Conservation (phyloP, 2,797 vertebrate genomes). For the Salmo trutta region DNA sequence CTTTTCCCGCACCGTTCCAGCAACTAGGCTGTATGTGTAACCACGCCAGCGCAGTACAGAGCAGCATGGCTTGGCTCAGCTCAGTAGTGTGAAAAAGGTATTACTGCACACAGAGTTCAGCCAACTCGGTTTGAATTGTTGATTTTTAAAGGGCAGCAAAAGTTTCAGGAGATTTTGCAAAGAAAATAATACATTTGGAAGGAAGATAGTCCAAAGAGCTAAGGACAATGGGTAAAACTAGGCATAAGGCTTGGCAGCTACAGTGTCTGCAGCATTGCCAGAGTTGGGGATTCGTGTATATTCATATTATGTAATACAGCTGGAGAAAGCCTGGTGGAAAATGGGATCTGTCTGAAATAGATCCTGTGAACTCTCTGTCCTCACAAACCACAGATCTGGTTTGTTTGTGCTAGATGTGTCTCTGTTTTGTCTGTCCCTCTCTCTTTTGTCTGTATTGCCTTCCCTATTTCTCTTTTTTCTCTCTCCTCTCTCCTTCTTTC, state of each 20-base stretch:
- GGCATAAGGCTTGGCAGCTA: background rate
- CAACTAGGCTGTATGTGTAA: no score
- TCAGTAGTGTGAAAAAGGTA: no score
- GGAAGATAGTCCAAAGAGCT: background rate
- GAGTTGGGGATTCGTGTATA: conserved; percentile 9
- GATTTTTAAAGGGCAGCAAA: no score
- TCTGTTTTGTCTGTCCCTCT: background rate
- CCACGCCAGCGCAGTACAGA: no score
- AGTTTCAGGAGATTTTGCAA: background rate
- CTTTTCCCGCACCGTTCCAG: no score
- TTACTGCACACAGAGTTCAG: no score
- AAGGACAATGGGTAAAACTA: background rate
- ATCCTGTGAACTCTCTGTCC: conserved; percentile 27
- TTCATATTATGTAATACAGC: conserved; percentile 1
- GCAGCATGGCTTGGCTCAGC: no score
- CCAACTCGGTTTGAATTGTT: no score
- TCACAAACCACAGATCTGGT: conserved; percentile 39
- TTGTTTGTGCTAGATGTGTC: background rate
- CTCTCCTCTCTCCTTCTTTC: background rate
- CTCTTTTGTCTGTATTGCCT: background rate
- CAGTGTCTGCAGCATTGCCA: background rate
- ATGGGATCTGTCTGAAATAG: conserved; percentile 43
- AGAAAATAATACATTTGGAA: conserved; percentile 17
- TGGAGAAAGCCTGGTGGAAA: conserved; percentile 41
- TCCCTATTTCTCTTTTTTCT: background rate